Evolutionary conservation across 92 coral and sea anemone genomes (phyloP).

Genomic region (Scolanthus callimorphus): DNA sequence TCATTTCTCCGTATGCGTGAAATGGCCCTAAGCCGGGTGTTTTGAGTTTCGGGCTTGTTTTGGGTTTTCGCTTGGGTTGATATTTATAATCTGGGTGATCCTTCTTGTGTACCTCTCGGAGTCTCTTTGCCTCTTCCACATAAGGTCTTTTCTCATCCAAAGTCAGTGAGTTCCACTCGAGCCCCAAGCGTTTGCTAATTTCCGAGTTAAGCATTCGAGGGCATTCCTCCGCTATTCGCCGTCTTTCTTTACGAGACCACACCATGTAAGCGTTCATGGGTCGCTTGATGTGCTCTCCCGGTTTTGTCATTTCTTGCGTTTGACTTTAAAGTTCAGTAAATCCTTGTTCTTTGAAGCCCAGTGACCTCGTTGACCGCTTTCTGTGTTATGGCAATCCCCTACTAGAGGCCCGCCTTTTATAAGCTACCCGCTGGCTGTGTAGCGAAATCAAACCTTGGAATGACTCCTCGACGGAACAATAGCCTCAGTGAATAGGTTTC

Average conservation of each 20-base stretch:
- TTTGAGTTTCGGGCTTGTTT: constrained; percentile 76
- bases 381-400: constrained; percentile 8
- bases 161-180: constrained; percentile 94
- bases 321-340: constrained; percentile 2
- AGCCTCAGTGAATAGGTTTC: constrained; percentile 70
- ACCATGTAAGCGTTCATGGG: constrained; percentile 99
- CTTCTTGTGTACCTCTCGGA: constrained; percentile 90
- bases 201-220: constrained; percentile 99
- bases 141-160: constrained; percentile 93
- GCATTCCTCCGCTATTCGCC: constrained; percentile 98
- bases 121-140: constrained; percentile 89
- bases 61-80: constrained; percentile 95
- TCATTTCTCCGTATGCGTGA: constrained; percentile 72
- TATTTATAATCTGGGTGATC: constrained; percentile 98
- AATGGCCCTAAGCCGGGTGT: constrained; percentile 74
- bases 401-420: constrained; percentile 32
- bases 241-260: constrained; percentile 98
- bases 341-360: neutral
- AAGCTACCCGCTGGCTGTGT: constrained; percentile 26
- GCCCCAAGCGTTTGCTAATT: constrained; percentile 95
- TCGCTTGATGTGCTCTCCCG: constrained; percentile 92
- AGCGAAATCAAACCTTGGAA: constrained; percentile 32
- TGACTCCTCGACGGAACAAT: constrained; percentile 78
- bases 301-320: constrained; percentile 81
- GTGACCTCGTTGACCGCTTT: constrained; percentile 28